Evolutionary conservation across 2,797 vertebrate genomes (phyloP).

Genomic region (Notolabrus celidotus): DNA sequence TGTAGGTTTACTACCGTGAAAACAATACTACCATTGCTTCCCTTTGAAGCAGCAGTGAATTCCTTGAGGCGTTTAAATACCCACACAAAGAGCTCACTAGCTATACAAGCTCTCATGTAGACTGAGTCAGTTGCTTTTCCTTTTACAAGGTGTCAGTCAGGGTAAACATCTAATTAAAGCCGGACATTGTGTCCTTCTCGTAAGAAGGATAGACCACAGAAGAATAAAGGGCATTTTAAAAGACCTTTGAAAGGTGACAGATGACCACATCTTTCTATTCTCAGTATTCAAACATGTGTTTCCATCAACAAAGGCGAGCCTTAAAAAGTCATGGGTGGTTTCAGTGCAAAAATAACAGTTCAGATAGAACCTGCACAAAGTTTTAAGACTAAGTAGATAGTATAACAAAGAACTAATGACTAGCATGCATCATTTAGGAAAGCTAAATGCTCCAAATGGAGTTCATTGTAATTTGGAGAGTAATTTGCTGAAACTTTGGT

Average conservation of each 20-base stretch:
- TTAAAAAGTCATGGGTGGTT: slow-evolving; percentile 6
- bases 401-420: slow-evolving; percentile 14
- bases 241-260: slow-evolving; percentile 24
- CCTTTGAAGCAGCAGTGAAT: slow-evolving; percentile 35
- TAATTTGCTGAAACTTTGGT: not conserved
- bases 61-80: slow-evolving; percentile 37
- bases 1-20: slow-evolving; percentile 52
- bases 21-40: slow-evolving; percentile 48
- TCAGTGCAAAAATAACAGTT: slow-evolving; percentile 33
- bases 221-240: slow-evolving; percentile 14
- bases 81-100: slow-evolving; percentile 18
- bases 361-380: slow-evolving; percentile 10
- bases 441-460: slow-evolving; percentile 22
- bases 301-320: slow-evolving; percentile 23
- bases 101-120: slow-evolving; percentile 17
- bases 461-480: not conserved
- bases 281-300: slow-evolving; percentile 32
- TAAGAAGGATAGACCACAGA: slow-evolving; percentile 19
- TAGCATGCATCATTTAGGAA: slow-evolving; percentile 21
- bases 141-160: slow-evolving; percentile 46
- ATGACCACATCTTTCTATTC: slow-evolving; percentile 34
- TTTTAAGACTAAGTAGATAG: slow-evolving; percentile 11
- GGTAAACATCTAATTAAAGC: slow-evolving; percentile 56
- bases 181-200: slow-evolving; percentile 20
- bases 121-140: slow-evolving; percentile 27